phyloP scores from a whole-genome alignment of 2,113 vertebrate species.

The Solea solea region DNA sequence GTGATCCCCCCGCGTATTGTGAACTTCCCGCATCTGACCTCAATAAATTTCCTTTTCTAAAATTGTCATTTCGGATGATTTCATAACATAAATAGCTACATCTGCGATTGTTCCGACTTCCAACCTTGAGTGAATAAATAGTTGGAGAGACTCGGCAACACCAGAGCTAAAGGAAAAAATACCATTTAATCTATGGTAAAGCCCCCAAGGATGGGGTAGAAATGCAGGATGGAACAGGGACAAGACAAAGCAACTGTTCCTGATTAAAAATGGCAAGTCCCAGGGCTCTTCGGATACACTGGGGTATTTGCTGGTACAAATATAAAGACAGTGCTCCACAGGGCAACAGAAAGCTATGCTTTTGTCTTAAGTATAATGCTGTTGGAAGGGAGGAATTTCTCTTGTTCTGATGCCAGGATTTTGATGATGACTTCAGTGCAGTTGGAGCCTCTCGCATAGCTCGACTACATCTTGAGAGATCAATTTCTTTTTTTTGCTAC shows the following conservation, averaged over 20 bases:
- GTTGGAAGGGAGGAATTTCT: constrained; percentile 20
- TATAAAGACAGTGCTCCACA: constrained; percentile 48
- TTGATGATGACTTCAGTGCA: constrained; percentile 22
- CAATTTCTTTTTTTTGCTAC: constrained; percentile 3
- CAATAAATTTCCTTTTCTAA: constrained; percentile 17
- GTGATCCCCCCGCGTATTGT: constrained; percentile 34
- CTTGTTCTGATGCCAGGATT: constrained; percentile 28
- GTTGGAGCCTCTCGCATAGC: constrained; percentile 24
- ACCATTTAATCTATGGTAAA: constrained; percentile 69
- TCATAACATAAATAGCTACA: constrained; percentile 48
- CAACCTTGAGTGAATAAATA: constrained; percentile 49
- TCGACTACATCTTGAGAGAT: constrained; percentile 16
- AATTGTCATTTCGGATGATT: constrained; percentile 36
- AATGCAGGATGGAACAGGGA: constrained; percentile 60
- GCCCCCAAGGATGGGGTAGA: constrained; percentile 61
- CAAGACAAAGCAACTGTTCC: constrained; percentile 69
- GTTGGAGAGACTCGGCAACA: constrained; percentile 49
- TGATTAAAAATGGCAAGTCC: constrained; percentile 72
- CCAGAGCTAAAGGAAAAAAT: constrained; percentile 58
- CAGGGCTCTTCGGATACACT: constrained; percentile 51
- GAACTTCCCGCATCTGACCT: constrained; percentile 35
- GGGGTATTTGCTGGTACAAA: constrained; percentile 50
- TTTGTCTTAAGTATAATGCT: constrained; percentile 30
- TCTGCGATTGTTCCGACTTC: constrained; percentile 45
- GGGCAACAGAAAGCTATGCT: constrained; percentile 17